Conservation (phyloP, 2,113 vertebrate species). For the Brachionichthys hirsutus region DNA sequence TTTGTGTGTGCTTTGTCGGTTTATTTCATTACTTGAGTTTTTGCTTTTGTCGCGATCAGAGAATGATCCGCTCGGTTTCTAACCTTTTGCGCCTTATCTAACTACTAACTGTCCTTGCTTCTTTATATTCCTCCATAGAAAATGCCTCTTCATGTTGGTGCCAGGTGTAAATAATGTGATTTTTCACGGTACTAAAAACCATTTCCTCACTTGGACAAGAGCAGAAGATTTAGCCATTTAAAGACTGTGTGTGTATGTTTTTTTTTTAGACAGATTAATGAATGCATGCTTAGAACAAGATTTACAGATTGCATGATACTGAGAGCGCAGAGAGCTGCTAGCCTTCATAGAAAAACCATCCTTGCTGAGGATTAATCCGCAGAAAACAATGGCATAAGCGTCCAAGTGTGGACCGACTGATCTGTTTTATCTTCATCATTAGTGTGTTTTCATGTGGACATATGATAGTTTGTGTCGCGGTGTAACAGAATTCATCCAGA, state of each 20-base stretch:
- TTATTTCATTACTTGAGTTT: constrained; percentile 29
- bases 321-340: constrained; percentile 8
- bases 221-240: constrained; percentile 15
- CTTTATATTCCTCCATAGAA: constrained; percentile 23
- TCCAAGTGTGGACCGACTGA: constrained; percentile 5
- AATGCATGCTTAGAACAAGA: constrained; percentile 45
- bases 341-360: constrained; percentile 10
- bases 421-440: neutral
- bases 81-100: constrained; percentile 64
- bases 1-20: constrained; percentile 31
- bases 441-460: constrained; percentile 1
- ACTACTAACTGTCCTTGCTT: constrained; percentile 39
- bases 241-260: too few relatives aligned
- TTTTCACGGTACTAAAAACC: constrained; percentile 49
- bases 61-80: constrained; percentile 41
- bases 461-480: neutral
- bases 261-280: constrained; percentile 27
- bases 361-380: constrained; percentile 16
- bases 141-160: constrained; percentile 45
- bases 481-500: constrained; percentile 14
- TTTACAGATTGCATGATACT: constrained; percentile 34
- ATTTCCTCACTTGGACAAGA: constrained; percentile 14
- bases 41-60: constrained; percentile 19
- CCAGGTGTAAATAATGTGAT: constrained; percentile 46
- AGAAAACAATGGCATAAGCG: constrained; percentile 2